A percentile compares a stretch with the other conserved stretches of the same genome.
Conservation (phyloP, 2,888 invertebrate genomes). For the Eupithecia dodoneata region DNA sequence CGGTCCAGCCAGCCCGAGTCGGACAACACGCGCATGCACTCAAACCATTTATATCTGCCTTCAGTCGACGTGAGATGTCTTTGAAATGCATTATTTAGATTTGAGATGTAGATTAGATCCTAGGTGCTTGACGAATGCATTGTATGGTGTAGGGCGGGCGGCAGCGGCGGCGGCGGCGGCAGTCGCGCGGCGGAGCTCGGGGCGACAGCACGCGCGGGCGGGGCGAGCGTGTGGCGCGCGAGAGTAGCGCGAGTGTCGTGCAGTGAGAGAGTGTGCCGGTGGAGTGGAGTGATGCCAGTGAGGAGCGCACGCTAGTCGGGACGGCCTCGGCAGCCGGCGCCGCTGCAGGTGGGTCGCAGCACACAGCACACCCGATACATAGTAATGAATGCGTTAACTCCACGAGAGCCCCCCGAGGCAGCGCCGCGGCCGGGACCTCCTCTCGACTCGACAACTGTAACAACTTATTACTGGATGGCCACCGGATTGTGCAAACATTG, state of each 20-base stretch:
- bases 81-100: no score
- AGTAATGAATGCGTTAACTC: conserved; percentile 52
- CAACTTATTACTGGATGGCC: no score
- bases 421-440: background rate
- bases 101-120: no score
- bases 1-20: no score
- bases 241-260: conserved; percentile 55
- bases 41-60: no score
- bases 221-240: conserved; percentile 2
- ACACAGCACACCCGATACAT: conserved; percentile 40
- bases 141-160: background rate
- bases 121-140: background rate
- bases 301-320: conserved; percentile 62
- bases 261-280: conserved; percentile 47
- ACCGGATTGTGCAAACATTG: background rate
- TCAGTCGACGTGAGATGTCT: no score
- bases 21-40: no score
- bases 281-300: conserved; percentile 54
- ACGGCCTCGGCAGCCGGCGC: conserved; percentile 66
- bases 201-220: conserved; percentile 40
- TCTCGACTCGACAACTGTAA: background rate
- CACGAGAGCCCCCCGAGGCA: conserved; percentile 3
- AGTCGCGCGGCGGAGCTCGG: conserved; percentile 71
- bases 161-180: conserved; percentile 42
- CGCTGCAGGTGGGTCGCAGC: conserved; percentile 64